These are phyloP conservation scores for Nicator chloris DNA, from an alignment of 2,113 vertebrate genomes.

Conservation along the genomic window DNA sequence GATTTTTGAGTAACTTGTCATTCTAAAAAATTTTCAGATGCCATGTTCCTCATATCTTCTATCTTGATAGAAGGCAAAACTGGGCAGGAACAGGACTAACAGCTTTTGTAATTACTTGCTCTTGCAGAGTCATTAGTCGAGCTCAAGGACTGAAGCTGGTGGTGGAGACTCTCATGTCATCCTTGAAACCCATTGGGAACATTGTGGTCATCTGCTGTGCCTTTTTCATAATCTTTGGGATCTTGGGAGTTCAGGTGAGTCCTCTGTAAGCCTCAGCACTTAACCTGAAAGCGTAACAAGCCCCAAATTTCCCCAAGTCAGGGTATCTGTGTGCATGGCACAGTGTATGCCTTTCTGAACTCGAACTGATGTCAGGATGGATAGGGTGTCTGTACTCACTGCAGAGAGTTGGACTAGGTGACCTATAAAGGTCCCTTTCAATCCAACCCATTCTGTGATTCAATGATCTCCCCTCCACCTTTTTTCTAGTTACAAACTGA, in stretches of 20 bases:
- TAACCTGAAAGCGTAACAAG: fast-evolving
- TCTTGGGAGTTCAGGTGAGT: constrained; percentile 96
- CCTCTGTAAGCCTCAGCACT: neutral
- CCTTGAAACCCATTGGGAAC: constrained; percentile 97
- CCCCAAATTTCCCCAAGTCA: neutral
- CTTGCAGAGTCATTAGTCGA: constrained; percentile 91
- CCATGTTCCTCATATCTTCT: neutral
- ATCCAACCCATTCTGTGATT: neutral
- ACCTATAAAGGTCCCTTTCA: neutral
- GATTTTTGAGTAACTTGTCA: neutral
- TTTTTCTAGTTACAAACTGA: neutral
- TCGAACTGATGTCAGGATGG: neutral
- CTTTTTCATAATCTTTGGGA: constrained; percentile 99
- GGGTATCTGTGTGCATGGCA: neutral
- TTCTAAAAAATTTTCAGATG: neutral
- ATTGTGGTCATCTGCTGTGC: constrained; percentile 99
- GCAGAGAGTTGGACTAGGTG: neutral
- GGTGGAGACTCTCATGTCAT: constrained; percentile 98
- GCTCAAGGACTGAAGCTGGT: constrained; percentile 97
- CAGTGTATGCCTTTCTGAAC: neutral
- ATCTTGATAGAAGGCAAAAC: neutral
- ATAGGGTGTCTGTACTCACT: neutral
- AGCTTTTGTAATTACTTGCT: neutral
- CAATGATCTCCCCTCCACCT: neutral
- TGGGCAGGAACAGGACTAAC: neutral